phyloP scores from a whole-genome alignment of 2,888 invertebrate genomes.

The Stratiomys singularior region DNA sequence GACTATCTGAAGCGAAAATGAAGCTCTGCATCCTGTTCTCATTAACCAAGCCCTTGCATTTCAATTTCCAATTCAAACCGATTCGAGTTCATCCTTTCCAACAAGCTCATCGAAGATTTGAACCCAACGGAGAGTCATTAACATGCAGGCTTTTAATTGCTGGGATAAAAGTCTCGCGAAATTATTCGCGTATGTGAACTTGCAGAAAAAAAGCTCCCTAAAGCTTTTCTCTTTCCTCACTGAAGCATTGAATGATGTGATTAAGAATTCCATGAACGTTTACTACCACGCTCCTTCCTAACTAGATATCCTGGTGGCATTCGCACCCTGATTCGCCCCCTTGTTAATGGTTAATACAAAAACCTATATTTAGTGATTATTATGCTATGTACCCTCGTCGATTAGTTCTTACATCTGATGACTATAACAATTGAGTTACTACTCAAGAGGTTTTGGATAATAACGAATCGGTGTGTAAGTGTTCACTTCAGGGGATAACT shows the following conservation, averaged over 20 bases:
- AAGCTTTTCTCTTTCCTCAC: neutral
- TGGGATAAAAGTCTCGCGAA: neutral
- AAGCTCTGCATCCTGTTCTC: neutral
- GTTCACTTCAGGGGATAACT: neutral
- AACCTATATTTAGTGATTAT: neutral
- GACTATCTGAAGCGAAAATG: neutral
- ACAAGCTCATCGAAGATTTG: conserved; percentile 5
- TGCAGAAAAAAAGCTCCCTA: neutral
- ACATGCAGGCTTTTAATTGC: conserved; percentile 10
- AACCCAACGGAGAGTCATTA: conserved; percentile 9
- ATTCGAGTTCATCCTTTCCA: neutral
- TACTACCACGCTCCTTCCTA: neutral
- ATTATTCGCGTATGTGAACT: conserved; percentile 14
- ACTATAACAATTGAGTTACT: neutral
- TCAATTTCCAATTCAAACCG: neutral
- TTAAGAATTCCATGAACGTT: no score
- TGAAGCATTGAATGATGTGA: neutral
- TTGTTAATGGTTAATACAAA: neutral
- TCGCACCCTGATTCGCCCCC: neutral
- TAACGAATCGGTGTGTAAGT: neutral
- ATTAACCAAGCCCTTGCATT: neutral
- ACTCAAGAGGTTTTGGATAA: neutral
- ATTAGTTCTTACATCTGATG: conserved; percentile 28
- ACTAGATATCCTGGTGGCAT: neutral
- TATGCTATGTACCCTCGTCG: neutral